These are phyloP conservation scores for Montipora foliosa DNA, from an alignment of 64 coral and sea anemone species.

Conservation along the genomic window DNA sequence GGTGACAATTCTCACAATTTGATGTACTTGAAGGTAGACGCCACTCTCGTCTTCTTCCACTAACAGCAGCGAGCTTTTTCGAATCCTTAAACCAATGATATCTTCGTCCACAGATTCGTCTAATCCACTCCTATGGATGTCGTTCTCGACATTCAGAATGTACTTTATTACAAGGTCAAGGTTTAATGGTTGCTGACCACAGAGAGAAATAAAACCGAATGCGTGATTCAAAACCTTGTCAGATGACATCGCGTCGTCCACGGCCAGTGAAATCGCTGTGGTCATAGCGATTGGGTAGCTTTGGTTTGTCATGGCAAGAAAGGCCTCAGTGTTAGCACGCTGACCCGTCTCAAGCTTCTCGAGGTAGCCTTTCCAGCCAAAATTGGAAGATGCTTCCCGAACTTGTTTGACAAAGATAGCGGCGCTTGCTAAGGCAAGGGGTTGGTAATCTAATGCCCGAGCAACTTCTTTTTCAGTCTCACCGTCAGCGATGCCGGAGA, in stretches of 20 bases:
- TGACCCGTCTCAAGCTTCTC: background rate
- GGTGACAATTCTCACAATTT: background rate
- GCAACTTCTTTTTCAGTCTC: background rate
- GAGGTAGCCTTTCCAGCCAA: background rate
- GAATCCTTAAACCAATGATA: background rate
- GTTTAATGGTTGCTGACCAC: background rate
- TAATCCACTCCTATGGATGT: background rate
- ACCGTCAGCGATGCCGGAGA: conserved; percentile 4
- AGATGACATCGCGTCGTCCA: background rate
- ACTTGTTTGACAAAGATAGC: conserved; percentile 21
- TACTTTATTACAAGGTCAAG: background rate
- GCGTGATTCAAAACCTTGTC: background rate
- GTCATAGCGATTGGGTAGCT: conserved; percentile 17
- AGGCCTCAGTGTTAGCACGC: background rate
- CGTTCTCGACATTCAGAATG: background rate
- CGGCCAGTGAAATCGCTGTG: background rate
- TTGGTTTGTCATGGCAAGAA: background rate
- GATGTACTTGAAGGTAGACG: background rate
- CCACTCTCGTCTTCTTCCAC: background rate
- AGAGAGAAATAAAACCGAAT: background rate
- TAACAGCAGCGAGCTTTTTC: background rate
- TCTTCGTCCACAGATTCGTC: background rate
- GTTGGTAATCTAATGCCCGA: conserved; percentile 46
- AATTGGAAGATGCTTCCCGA: background rate
- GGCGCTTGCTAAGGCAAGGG: conserved; percentile 46